Evolutionary conservation across 2,888 invertebrate species (phyloP).

Genomic region (Lobophora halterata): DNA sequence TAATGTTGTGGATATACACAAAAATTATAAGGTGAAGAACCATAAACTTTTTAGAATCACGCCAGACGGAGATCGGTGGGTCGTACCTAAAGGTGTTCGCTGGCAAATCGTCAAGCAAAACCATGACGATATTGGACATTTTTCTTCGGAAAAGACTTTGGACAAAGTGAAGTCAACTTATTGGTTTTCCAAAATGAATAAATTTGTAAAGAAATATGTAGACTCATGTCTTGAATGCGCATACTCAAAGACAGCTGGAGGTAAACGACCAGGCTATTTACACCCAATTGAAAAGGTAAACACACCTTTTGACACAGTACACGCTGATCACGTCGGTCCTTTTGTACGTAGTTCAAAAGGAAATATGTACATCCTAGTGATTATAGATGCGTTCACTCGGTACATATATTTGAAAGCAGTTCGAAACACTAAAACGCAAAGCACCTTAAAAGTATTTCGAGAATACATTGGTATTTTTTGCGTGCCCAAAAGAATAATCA

Average conservation of each 20-base stretch:
- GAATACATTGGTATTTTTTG: too few relatives aligned
- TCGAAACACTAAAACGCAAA: too few relatives aligned
- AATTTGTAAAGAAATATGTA: not conserved
- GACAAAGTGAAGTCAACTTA: not conserved
- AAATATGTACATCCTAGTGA: too few relatives aligned
- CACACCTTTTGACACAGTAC: not conserved
- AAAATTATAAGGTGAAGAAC: not conserved
- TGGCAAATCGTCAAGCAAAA: not conserved
- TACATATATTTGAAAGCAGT: too few relatives aligned
- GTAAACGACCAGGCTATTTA: not conserved
- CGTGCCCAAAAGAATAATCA: too few relatives aligned
- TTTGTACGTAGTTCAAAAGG: too few relatives aligned
- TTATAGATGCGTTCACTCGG: too few relatives aligned
- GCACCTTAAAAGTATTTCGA: too few relatives aligned
- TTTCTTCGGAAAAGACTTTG: not conserved
- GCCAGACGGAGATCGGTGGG: not conserved
- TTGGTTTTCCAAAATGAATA: not conserved
- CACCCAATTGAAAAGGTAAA: not conserved
- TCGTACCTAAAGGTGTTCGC: not conserved
- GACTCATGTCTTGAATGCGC: not conserved
- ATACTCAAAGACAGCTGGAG: not conserved
- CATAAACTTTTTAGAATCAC: not conserved
- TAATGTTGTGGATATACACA: not conserved
- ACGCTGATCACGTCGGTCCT: too few relatives aligned
- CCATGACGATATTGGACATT: too few relatives aligned